Evolutionary conservation across 2,888 invertebrate species (phyloP), one percentile per base, ranked within the genome.

Genomic region (Lasioglossum zephyrum): DNA sequence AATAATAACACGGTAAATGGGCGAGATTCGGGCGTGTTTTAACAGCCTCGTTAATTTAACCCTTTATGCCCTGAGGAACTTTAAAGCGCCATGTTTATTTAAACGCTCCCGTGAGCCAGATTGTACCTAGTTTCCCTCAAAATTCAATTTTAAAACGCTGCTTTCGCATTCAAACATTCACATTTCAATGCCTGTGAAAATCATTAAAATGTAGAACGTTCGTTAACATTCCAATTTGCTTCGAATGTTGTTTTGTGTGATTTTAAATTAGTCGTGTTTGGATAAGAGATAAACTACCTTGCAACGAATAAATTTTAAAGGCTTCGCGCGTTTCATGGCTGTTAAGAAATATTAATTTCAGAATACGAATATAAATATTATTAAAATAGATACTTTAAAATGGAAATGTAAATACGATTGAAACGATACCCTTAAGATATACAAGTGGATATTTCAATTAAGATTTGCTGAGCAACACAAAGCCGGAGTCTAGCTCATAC

Each of bases 21-120:
- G 16, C 13, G 60, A 63, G 60, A 31, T 63, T 63, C 60, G 4
- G 4, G 31, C 31, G 60, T 60, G 72, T 75, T 57, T 75, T 31
- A 75, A 49, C 57, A 75, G 53, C 49, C 74, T 31, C 49, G 53
- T 31, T 36, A 49, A 44, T 57, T 31, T 31, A 57, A 16, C 31
- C 75, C 75, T 31, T 39, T 13, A 63, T 63, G 60, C 31, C 60
- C 60, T 31, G 60, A 63, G 31, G 60, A 63, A 63, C 60, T 63
- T 63, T 31, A 63, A 63, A 63, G 31, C 11, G 16, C 26, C 16
- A 6, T 63, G 60, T 63, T 63, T 63, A 63, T 63, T 63, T 31
- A 63, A 31, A 31, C 53, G 31, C 53, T 16, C 16, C 60, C 31
- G 60, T 6, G 31, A 63, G 60, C 60, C 16, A 16, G 26, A 63